These are phyloP conservation scores for Nysson spinosus DNA, from an alignment of 2,888 invertebrate genomes.

Conservation along the genomic window DNA sequence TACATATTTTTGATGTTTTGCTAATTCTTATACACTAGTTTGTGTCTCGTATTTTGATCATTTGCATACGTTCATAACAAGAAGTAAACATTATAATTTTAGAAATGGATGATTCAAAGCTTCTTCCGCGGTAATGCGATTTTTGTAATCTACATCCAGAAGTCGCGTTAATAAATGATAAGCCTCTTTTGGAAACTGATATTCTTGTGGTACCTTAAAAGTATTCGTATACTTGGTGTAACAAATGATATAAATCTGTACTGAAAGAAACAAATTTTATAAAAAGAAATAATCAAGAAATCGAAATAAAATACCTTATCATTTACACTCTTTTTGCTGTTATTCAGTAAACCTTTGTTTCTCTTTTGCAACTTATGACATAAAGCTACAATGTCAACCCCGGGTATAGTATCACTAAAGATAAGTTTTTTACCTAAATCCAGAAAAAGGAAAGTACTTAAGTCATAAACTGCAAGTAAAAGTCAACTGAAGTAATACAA, in stretches of 20 bases:
- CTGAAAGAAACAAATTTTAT: neutral
- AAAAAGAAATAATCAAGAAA: conserved; percentile 35
- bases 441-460: conserved; percentile 40
- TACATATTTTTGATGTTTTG: conserved; percentile 7
- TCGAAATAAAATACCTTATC: conserved; percentile 69
- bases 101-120: conserved; percentile 90
- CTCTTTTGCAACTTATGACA: conserved; percentile 72
- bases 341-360: conserved; percentile 45
- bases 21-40: neutral
- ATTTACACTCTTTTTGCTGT: conserved; percentile 31
- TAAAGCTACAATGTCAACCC: conserved; percentile 75
- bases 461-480: conserved; percentile 37
- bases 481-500: conserved; percentile 22
- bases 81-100: conserved; percentile 38
- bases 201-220: conserved; percentile 60
- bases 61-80: neutral
- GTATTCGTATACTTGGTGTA: conserved; percentile 68
- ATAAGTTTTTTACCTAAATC: conserved; percentile 79
- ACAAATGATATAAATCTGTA: conserved; percentile 58
- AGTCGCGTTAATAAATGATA: conserved; percentile 85
- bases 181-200: conserved; percentile 83
- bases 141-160: conserved; percentile 88
- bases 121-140: conserved; percentile 85
- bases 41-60: too few species aligned
- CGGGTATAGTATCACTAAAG: conserved; percentile 78